Evolutionary conservation across 2,888 invertebrate genomes (phyloP), one percentile per base, ranked within the genome.

Genomic region (Schizotus pectinicornis): DNA sequence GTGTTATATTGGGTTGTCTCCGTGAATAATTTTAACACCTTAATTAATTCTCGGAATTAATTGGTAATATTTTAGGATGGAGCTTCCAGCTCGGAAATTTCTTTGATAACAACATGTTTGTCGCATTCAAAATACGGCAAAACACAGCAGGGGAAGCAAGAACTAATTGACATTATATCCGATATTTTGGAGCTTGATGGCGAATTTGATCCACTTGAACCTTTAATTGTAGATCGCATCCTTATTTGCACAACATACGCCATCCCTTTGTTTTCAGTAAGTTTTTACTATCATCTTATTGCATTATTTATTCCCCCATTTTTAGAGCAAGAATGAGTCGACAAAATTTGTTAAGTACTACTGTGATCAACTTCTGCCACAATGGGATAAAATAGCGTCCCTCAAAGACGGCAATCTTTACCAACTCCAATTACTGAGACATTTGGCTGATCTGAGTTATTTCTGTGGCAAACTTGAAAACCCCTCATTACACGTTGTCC

Each of bases 11-110:
- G 14, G 1, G 12, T 41, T n/a, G 14, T 7, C n/a, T 41, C 2
- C 41, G 14, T 2, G n/a, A 31, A 9, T 32, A 22, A 38, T 1
- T 32, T 8, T 39, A 9, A 33, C 13, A 22, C 9, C n/a, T 31
- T 42, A 14, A 38, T 48, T 46, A n/a, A n/a, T n/a, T n/a, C n/a
- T n/a, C n/a, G n/a, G n/a, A n/a, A n/a, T 37, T 22, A 51, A 37
- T 35, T 49, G 14, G 47, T 49, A 53, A 48, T 49, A 56, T 60
- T 73, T 73, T 50, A 93, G 88, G 94, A 94, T 83, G 94, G 94
- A 83, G 91, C 94, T 30, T 92, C 91, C 8, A 93, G 94, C 32
- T 93, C 94, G 67, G 97, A 98, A 81, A 96, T 97, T 81, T 89
- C 93, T 69, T 85, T 88, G 61, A 87, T 97, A 57, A 93, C 98